These are phyloP conservation scores for Brachionus koreanus DNA, from an alignment of 1,140 invertebrate genomes.

Conservation along the genomic window DNA sequence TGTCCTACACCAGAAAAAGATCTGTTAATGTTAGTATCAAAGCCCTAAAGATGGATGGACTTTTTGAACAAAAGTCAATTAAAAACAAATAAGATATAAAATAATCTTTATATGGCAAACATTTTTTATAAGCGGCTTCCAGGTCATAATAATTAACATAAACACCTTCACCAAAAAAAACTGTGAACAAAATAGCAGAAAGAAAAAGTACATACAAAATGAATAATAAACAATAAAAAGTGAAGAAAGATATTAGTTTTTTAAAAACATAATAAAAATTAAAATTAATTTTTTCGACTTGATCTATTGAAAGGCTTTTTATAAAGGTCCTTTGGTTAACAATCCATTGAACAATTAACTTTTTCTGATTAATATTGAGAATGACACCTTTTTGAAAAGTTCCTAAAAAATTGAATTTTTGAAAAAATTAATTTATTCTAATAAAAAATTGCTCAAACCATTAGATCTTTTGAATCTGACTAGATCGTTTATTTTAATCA, in stretches of 20 bases:
- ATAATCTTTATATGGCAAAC: neutral
- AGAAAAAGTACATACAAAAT: neutral
- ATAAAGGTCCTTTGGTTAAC: neutral
- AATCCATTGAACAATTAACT: neutral
- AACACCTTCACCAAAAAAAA: conserved; percentile 13
- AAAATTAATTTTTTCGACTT: neutral
- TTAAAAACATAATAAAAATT: neutral
- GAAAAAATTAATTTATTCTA: neutral
- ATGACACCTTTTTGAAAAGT: neutral
- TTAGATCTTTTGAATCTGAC: neutral
- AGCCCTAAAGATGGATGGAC: neutral
- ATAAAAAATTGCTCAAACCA: neutral
- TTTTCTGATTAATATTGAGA: neutral
- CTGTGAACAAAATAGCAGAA: neutral
- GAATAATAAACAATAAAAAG: neutral
- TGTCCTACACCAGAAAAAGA: neutral
- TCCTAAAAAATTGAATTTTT: neutral
- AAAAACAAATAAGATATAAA: neutral
- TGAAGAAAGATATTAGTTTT: neutral
- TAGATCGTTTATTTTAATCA: neutral
- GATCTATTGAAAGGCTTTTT: neutral
- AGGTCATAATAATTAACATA: conserved; percentile 4
- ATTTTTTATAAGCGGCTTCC: neutral
- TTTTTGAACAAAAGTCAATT: conserved; percentile 4
- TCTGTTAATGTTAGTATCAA: neutral